Evolutionary conservation across 2,113 vertebrate species (phyloP).

Genomic region (Bubalus kerabau): DNA sequence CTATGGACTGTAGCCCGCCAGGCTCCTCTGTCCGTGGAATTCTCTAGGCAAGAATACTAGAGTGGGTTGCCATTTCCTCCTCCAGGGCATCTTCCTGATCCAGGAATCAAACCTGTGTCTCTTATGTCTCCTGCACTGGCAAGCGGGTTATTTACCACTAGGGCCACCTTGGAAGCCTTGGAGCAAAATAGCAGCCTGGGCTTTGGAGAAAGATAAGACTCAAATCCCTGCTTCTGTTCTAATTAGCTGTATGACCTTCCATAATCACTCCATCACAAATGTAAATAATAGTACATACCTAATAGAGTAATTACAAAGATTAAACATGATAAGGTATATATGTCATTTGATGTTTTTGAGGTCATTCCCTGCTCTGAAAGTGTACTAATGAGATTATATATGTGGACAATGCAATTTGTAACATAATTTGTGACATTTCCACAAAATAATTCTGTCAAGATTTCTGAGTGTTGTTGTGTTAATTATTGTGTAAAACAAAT

Average conservation of each 20-base stretch:
- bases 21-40: not conserved
- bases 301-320: not conserved
- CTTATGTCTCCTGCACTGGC: not conserved
- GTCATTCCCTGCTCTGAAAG: not conserved
- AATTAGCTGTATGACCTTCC: not conserved
- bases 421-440: not conserved
- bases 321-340: not conserved
- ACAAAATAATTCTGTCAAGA: not conserved
- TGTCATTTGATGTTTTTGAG: not conserved
- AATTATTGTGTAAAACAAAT: not conserved
- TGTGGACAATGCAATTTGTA: not conserved
- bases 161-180: not conserved
- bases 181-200: not conserved
- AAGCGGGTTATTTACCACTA: not conserved
- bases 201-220: not conserved
- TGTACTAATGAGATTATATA: not conserved
- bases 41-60: not conserved
- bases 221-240: not conserved
- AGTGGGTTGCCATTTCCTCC: not conserved
- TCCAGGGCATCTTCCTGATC: not conserved
- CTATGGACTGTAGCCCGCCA: not conserved
- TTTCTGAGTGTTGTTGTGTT: not conserved
- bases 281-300: not conserved
- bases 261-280: not conserved
- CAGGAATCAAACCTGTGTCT: not conserved